Evolutionary conservation across 2,888 invertebrate genomes (phyloP).

Genomic region (Tipula vernalis): DNA sequence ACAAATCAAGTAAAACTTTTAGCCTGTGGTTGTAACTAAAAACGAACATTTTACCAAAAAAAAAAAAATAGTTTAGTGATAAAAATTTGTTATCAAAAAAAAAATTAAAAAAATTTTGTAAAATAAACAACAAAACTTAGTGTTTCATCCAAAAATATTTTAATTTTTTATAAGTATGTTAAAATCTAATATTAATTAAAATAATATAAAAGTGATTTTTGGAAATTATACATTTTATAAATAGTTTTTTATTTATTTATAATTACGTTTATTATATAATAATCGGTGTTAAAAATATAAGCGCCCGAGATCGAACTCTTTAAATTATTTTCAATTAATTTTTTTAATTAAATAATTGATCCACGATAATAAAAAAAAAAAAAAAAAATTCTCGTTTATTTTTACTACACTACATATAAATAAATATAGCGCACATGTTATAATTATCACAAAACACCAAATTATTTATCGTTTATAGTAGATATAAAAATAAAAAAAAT

Average conservation of each 20-base stretch:
- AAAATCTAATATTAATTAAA: not conserved
- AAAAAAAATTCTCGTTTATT: not conserved
- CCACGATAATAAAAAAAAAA: not conserved
- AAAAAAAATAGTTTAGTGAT: not conserved
- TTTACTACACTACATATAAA: not conserved
- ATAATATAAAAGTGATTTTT: not conserved
- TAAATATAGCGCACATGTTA: not conserved
- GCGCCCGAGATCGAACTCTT: not conserved
- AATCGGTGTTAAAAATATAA: not conserved
- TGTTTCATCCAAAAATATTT: not conserved
- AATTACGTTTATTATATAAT: not conserved
- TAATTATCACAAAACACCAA: not conserved
- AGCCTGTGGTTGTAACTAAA: not conserved
- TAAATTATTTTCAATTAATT: not conserved
- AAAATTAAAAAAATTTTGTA: not conserved
- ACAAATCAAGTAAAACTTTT: not conserved
- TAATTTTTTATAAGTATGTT: not conserved
- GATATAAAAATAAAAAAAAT: not conserved
- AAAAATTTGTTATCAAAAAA: not conserved
- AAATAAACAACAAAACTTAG: not conserved
- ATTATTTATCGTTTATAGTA: not conserved
- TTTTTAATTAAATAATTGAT: not conserved
- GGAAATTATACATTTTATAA: not conserved
- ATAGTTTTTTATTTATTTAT: not conserved
- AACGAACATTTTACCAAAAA: not conserved